Evolutionary conservation across 2,888 invertebrate species (phyloP).

Genomic region (Torymus tubicola): DNA sequence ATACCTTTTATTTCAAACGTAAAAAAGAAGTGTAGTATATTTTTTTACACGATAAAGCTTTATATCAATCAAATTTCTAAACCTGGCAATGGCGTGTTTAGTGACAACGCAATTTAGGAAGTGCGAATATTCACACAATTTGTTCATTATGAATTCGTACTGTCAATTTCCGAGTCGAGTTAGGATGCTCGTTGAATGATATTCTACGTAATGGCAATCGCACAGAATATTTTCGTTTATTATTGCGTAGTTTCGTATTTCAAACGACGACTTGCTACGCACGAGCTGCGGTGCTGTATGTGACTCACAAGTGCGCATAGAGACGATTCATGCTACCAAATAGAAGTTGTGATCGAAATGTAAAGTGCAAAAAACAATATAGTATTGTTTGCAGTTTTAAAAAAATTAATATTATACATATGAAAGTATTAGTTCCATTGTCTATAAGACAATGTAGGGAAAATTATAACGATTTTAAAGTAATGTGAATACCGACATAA

Average conservation of each 20-base stretch:
- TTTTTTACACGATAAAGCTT: too few species aligned
- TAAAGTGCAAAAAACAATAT: background rate
- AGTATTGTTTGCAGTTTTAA: too few species aligned
- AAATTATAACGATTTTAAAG: too few species aligned
- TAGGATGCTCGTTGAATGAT: background rate
- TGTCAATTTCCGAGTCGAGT: background rate
- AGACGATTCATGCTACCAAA: slow-evolving; percentile 28
- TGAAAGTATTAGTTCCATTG: too few species aligned
- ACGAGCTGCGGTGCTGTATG: slow-evolving; percentile 2
- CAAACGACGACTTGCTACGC: background rate
- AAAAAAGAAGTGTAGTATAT: too few species aligned
- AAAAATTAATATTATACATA: too few species aligned
- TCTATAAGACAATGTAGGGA: too few species aligned
- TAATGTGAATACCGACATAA: too few species aligned
- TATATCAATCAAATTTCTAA: background rate
- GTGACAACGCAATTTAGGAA: slow-evolving; percentile 1
- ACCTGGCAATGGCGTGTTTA: background rate
- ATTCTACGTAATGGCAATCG: background rate
- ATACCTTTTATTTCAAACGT: too few species aligned
- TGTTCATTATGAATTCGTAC: background rate
- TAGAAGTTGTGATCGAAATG: slow-evolving; percentile 31
- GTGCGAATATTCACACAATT: slow-evolving; percentile 9
- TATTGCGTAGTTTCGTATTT: slow-evolving; percentile 14
- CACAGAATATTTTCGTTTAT: slow-evolving; percentile 14
- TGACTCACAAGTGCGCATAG: slow-evolving; percentile 28